Base-by-base conservation (phyloP, 2,797 vertebrate genomes). In the Gobio occitaniae region DNA sequence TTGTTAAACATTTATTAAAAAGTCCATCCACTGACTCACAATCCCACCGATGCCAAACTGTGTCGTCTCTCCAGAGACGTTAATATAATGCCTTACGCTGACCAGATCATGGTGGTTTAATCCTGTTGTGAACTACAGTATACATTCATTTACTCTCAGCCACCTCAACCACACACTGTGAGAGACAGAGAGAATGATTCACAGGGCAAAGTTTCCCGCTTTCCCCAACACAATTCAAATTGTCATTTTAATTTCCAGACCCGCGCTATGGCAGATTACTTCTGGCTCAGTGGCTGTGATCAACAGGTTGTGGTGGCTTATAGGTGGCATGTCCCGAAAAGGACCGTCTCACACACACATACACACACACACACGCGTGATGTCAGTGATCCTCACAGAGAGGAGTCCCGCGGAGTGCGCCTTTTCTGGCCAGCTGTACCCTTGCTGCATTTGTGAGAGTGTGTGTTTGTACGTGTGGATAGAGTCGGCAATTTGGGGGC, bases 181-280 rank as follows among this genome's bases (percentile, higher is more conserved):
- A 63, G 71, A 84, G 71, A 81, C 81, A 84, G 81, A 85, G 76
- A 88, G 78, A 82, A 84, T 82, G 86, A 87, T 88, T 87, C 83
- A 87, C 84, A 36, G 84, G 77, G 82, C 84, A 84, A 84, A 78
- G 86, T 89, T 88, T 87, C 88, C 88, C 85, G 80, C 86, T 84
- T 84, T 87, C 59, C 81, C 83, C 48, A 59, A 72, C 84, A 89
- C 90, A 89, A 90, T 87, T 80, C 83, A 86, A 90, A 90, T 87
- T 88, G 86, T 86, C 87, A 86, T 81, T 83, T 71, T 78, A 88
- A 89, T 90, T 89, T 88, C 78, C 85, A 89, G 89, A 81, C 63
- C 78, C 21, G 74, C 80, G 59, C 87, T 85, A 84, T 65, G 85
- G 76, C 59, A 41, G 54, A 87, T 90, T 90, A 90, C 87, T 89